Evolutionary conservation across 2,888 invertebrate species (phyloP), one percentile per base, ranked within the genome.

Genomic region (Bugulina stolonifera): DNA sequence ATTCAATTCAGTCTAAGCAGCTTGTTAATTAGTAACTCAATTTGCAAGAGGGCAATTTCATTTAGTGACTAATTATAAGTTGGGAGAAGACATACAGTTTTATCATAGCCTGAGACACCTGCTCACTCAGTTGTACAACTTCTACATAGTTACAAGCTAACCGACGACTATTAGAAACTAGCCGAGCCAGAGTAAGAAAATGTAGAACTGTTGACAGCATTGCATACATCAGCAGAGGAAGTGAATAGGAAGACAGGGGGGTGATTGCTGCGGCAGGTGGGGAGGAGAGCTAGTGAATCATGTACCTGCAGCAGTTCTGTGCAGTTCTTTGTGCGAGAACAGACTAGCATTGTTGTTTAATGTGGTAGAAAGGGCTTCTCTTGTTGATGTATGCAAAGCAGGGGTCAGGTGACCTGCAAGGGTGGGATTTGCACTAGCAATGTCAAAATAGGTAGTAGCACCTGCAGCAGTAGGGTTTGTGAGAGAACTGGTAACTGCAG

Each of bases 321-420:
- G 64, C 32, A 64, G 32, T 32, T 64, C 64, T 64, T 64, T 64
- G 32, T 64, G 64, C 64, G 64, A 64, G 32, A 64, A 64, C 29
- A 64, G 64, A 64, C 64, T 64, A 64, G 64, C 64, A 64, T 64
- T 64, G 64, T 64, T 57, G 57, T 57, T 57, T 57, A 57, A 25
- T 5, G 57, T 57, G 57, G 23, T n/a, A 57, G 57, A 23, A n/a
- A 57, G 23, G 57, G 57, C 57, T 23, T 57, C 64, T 64, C 64
- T 64, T 64, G 64, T 5, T 29, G 64, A 32, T 14, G 64, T 25
- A 32, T 64, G 64, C n/a, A 64, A 64, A 64, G 64, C 64, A 64
- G 64, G 25, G 64, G 27, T 64, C 32, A 64, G 27, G 14, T 64
- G 64, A 34, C 64, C 32, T 25, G 27, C 10, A 32, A 64, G 64